Percentiles rank a stretch among this genome's conserved stretches.
phyloP scores from a whole-genome alignment of 2,888 invertebrate genomes.

The Agapetus fuscipes region DNA sequence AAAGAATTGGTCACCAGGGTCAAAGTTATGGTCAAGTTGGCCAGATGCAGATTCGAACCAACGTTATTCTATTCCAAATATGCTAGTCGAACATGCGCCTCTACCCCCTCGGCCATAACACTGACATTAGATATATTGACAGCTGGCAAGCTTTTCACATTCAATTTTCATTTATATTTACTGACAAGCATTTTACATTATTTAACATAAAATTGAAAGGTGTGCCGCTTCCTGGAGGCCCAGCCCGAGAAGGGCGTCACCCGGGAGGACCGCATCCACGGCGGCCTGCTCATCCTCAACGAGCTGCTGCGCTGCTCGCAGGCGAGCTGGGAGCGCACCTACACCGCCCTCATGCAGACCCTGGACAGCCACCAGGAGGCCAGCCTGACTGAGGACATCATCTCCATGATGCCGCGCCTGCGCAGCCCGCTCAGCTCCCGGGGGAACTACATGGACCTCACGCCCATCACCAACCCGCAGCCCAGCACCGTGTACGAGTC shows the following conservation, averaged over 20 bases:
- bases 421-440: constrained; percentile 50
- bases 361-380: constrained; percentile 40
- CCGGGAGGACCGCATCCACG: constrained; percentile 86
- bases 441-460: constrained; percentile 34
- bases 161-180: too few species aligned
- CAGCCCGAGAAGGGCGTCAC: constrained; percentile 62
- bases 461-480: constrained; percentile 41
- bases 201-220: too few species aligned
- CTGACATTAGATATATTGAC: too few species aligned
- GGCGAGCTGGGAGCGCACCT: constrained; percentile 75
- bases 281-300: constrained; percentile 85
- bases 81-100: too few species aligned
- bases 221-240: constrained; percentile 53
- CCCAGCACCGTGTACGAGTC: constrained; percentile 70
- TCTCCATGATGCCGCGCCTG: constrained; percentile 48
- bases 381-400: constrained; percentile 44
- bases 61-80: too few species aligned
- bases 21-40: too few species aligned
- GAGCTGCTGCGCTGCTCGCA: constrained; percentile 89
- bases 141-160: too few species aligned
- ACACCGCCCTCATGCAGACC: constrained; percentile 60
- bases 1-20: too few species aligned
- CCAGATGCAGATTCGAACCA: too few species aligned
- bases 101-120: too few species aligned
- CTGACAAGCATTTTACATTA: too few species aligned